Percentiles rank a stretch among this genome's conserved stretches.
Evolutionary conservation across 2,113 vertebrate species (phyloP).

Genomic region (Podarcis muralis): DNA sequence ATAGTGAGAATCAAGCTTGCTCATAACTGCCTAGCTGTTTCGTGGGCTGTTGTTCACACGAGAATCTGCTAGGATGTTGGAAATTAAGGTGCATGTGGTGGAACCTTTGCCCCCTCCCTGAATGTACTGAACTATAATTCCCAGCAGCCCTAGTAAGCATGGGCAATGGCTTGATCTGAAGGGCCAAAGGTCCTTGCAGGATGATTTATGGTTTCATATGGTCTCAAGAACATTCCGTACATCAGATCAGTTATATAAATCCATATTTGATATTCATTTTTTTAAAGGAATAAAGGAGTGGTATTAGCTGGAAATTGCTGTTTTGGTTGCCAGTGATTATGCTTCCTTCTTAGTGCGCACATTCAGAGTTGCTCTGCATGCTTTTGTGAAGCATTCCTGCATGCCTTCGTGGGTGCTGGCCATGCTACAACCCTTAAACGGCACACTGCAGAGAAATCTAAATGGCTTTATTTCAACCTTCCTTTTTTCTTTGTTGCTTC

Average conservation of each 20-base stretch:
- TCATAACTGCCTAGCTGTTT: background rate
- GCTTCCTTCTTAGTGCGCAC: constrained; percentile 7
- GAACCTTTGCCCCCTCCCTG: too few species aligned
- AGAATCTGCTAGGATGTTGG: background rate
- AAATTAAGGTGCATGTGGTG: background rate
- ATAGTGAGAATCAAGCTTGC: background rate
- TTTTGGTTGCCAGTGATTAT: constrained; percentile 13
- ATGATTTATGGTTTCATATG: background rate
- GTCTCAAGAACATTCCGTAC: background rate
- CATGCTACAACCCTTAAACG: background rate
- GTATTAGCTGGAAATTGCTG: background rate
- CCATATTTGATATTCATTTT: background rate
- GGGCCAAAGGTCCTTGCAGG: background rate
- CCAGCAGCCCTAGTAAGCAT: too few species aligned
- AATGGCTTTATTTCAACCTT: constrained; percentile 10
- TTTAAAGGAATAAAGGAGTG: constrained; percentile 2
- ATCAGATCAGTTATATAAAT: background rate
- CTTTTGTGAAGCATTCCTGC: background rate
- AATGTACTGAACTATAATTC: too few species aligned
- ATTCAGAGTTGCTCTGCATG: background rate
- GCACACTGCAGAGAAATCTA: background rate
- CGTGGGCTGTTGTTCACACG: background rate
- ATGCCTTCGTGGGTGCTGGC: background rate
- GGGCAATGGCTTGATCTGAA: too few species aligned
- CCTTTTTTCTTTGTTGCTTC: background rate